These are phyloP conservation scores for Thinocorus orbignyianus DNA, from an alignment of 2,113 vertebrate genomes.

Conservation along the genomic window DNA sequence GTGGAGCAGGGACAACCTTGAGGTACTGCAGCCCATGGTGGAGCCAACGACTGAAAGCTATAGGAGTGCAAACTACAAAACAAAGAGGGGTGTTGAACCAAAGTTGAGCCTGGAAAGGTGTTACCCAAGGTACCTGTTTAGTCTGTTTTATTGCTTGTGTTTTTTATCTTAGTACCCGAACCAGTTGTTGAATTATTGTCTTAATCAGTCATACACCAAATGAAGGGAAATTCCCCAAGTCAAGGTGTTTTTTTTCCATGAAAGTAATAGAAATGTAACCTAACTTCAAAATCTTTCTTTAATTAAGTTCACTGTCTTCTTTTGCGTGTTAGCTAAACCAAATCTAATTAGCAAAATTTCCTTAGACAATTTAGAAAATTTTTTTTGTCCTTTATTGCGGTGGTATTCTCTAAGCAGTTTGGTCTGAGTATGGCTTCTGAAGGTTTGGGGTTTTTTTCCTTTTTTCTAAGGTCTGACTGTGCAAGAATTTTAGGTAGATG, in stretches of 20 bases:
- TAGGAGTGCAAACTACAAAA: not conserved
- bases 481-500: not conserved
- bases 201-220: not conserved
- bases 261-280: not conserved
- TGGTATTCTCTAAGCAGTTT: not conserved
- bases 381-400: not conserved
- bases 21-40: not conserved
- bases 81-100: not conserved
- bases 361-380: not conserved
- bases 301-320: not conserved
- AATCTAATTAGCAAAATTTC: not conserved
- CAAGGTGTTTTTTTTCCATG: not conserved
- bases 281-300: not conserved
- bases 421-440: not conserved
- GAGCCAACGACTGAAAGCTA: not conserved
- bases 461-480: not conserved
- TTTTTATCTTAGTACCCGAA: accelerated
- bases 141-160: not conserved
- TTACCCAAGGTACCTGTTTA: not conserved
- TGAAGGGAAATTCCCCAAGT: not conserved
- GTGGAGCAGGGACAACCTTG: accelerated
- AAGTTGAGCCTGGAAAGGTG: not conserved
- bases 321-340: not conserved
- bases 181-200: not conserved
- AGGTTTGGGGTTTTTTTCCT: not conserved